Base-by-base conservation (phyloP, 2,797 vertebrate species). In the Diglossa cyanea region DNA sequence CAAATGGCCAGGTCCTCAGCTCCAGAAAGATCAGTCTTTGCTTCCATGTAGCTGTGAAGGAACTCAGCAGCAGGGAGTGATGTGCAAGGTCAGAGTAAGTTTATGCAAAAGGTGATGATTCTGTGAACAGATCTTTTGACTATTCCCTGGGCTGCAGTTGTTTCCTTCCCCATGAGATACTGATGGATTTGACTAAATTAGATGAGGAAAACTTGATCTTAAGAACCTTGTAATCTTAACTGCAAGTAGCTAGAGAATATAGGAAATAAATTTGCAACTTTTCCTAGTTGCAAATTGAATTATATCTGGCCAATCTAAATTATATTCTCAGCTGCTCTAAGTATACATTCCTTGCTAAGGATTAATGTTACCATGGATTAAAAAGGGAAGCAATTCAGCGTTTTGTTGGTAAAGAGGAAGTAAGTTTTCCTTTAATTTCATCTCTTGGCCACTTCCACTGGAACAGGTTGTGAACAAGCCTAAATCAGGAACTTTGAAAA, bases 31-130 rank as follows among this genome's bases (percentile, higher is more conserved):
- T 63, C 31, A 45, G 13, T 13, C 24, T 45, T 84, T 33, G 16
- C 42, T 88, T 84, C 50, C 1, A 0, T 1, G 3, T 40, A 61
- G 11, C n/a, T 7, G 0, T 37, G 19, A 28, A 61, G 30, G n/a
- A 75, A 11, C 47, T 80, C 6, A 1, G 7, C 20, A 42, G 21
- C 54, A 42, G 17, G 8, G 20, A 76, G 24, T 35, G 55, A 66
- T 28, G 17, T 37, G 18, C 63, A 35, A 15, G 25, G 20, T 7
- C 37, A 67, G 35, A 51, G 7, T 42, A 76, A 35, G 3, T 63
- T 66, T 35, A 10, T 73, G 30, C 10, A 37, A 81, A 44, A 45
- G 30, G 23, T 3, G 8, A 30, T 19, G 5, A 45, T 55, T 81
- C 17, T 51, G 0, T 53, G 10, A 47, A 74, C 2, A 0, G 26